These are phyloP conservation scores for Aphrocallistes beatrix DNA, from an alignment of 37 sponge, comb jelly and placozoan genomes.

Conservation along the genomic window DNA sequence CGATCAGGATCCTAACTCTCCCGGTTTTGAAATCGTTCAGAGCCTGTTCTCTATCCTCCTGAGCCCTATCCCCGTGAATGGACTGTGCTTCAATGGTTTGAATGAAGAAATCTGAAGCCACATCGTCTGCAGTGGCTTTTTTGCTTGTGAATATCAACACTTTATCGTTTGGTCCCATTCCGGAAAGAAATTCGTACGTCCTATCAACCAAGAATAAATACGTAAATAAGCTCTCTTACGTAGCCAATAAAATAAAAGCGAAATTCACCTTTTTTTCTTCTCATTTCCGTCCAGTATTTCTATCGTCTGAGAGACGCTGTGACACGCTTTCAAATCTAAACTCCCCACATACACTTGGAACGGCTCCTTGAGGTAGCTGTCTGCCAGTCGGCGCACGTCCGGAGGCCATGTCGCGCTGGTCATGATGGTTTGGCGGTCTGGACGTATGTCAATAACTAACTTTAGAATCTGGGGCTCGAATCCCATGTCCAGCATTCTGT, in stretches of 20 bases:
- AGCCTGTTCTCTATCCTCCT: constrained; percentile 88
- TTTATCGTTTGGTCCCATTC: constrained; percentile 49
- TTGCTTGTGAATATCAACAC: constrained; percentile 56
- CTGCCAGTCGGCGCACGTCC: constrained; percentile 72
- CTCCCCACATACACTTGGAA: constrained; percentile 83
- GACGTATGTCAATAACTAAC: constrained; percentile 79
- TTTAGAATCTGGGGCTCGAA: constrained; percentile 96
- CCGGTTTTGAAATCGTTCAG: constrained; percentile 86
- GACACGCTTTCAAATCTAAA: constrained; percentile 86
- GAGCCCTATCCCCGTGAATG: constrained; percentile 89
- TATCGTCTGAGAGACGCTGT: constrained; percentile 64
- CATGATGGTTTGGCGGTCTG: constrained; percentile 94
- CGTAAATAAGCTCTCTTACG: no score
- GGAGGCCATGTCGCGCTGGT: constrained; percentile 99
- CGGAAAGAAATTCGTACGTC: constrained; percentile 39
- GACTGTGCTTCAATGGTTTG: constrained; percentile 47
- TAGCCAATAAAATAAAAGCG: background rate
- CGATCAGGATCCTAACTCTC: constrained; percentile 67
- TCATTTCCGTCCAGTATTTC: constrained; percentile 58
- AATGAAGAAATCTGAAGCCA: constrained; percentile 63
- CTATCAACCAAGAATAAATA: background rate
- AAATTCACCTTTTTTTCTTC: constrained; percentile 57
- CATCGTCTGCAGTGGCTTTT: constrained; percentile 76
- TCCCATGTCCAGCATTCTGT: constrained; percentile 96
- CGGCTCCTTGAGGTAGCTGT: constrained; percentile 73